Percentiles rank a stretch among this genome's conserved stretches.
phyloP scores from a whole-genome alignment of 2,797 vertebrate genomes.

The Ara ararauna region DNA sequence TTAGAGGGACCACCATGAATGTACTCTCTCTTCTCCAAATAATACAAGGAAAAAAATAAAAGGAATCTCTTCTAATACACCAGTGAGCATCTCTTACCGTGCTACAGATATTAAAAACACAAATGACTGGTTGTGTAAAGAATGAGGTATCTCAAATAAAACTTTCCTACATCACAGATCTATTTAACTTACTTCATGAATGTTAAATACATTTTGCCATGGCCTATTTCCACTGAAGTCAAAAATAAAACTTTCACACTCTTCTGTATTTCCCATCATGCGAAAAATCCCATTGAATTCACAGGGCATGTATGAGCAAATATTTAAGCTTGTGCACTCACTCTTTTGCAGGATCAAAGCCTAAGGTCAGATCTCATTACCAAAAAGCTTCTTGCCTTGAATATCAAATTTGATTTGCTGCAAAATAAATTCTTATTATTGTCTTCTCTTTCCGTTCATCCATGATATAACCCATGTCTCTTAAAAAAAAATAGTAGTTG shows the following conservation, averaged over 20 bases:
- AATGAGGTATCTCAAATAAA: not conserved
- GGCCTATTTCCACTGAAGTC: not conserved
- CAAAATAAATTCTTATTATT: not conserved
- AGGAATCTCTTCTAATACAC: not conserved
- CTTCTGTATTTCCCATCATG: not conserved
- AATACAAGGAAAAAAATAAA: not conserved
- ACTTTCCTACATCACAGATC: not conserved
- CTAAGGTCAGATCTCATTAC: not conserved
- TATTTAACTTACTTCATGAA: not conserved
- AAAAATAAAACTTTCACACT: not conserved
- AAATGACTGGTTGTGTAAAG: not conserved
- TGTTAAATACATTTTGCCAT: not conserved
- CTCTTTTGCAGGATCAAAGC: not conserved
- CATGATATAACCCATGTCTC: not conserved
- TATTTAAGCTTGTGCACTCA: not conserved
- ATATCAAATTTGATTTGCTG: not conserved
- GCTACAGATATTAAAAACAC: not conserved
- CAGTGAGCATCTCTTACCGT: not conserved
- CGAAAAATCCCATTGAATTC: not conserved
- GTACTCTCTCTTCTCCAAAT: not conserved
- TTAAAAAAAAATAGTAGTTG: not conserved
- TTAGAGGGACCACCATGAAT: not conserved
- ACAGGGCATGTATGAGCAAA: not conserved
- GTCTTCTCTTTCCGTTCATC: not conserved
- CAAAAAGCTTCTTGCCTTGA: not conserved